Percentiles rank a stretch among this genome's conserved stretches.
Evolutionary conservation across 2,888 invertebrate genomes (phyloP).

Genomic region (Leptodirus hochenwartii): DNA sequence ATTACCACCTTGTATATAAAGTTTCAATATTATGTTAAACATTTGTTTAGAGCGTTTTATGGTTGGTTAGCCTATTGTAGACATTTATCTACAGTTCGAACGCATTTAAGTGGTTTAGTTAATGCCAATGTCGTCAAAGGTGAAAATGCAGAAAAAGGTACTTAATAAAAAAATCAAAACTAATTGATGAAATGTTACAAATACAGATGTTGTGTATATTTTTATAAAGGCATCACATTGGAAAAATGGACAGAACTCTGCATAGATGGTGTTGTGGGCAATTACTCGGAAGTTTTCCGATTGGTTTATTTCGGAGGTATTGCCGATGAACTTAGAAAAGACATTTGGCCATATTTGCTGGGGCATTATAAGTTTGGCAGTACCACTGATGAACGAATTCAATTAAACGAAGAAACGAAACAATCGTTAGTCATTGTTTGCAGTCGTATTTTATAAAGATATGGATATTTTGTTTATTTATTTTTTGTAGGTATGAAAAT

Average conservation of each 20-base stretch:
- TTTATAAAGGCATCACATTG: conserved; percentile 41
- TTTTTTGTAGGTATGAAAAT: conserved; percentile 49
- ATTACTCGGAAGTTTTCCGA: conserved; percentile 58
- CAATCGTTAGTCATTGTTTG: conserved; percentile 26
- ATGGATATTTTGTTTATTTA: conserved; percentile 1
- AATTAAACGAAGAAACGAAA: conserved; percentile 46
- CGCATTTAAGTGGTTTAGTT: conserved; percentile 79
- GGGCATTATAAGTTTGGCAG: conserved; percentile 73
- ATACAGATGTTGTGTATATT: no score
- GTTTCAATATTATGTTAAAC: no score
- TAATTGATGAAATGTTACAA: no score
- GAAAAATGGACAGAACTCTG: conserved; percentile 55
- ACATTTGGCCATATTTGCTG: conserved; percentile 79
- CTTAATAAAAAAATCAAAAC: no score
- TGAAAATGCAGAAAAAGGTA: conserved; percentile 39
- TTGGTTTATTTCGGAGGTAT: conserved; percentile 80
- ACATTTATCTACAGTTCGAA: conserved; percentile 80
- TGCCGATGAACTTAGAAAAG: conserved; percentile 50
- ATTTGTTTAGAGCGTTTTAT: conserved; percentile 92
- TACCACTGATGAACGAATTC: conserved; percentile 41
- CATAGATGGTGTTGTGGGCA: conserved; percentile 39
- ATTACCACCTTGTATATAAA: no score
- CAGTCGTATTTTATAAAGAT: conserved; percentile 2
- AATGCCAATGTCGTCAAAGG: conserved; percentile 50
- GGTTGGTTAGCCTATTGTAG: conserved; percentile 92